phyloP scores from a whole-genome alignment of 2,797 vertebrate genomes.

The Argya squamiceps region DNA sequence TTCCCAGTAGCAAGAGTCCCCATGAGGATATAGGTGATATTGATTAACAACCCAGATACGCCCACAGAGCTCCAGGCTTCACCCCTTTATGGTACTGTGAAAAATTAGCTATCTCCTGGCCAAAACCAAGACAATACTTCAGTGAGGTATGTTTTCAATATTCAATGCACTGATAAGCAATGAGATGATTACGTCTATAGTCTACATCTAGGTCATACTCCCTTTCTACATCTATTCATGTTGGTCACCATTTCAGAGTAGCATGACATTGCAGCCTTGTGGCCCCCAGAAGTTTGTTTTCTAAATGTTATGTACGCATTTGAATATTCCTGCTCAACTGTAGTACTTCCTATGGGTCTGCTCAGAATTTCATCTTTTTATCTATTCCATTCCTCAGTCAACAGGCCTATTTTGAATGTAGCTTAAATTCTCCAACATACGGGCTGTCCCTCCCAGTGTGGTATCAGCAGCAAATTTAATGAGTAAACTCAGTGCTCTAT shows the following conservation, averaged over 20 bases:
- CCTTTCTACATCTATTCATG: background rate
- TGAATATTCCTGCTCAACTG: background rate
- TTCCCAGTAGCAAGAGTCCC: background rate
- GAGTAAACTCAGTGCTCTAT: background rate
- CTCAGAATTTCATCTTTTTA: background rate
- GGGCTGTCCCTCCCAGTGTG: background rate
- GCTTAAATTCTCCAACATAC: background rate
- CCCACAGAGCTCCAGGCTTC: background rate
- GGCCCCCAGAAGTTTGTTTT: background rate
- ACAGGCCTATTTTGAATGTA: background rate
- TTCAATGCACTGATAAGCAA: background rate
- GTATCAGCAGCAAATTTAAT: background rate
- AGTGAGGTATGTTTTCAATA: background rate
- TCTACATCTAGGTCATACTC: background rate
- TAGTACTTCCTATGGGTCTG: background rate
- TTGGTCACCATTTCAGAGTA: background rate
- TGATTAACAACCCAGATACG: background rate
- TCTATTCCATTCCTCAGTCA: background rate
- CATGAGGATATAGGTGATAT: accelerated
- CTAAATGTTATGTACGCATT: background rate
- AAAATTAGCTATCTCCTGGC: background rate
- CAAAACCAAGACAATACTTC: background rate
- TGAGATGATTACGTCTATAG: background rate
- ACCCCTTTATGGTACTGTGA: no score
- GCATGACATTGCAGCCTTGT: background rate